A percentile compares a stretch with the other conserved stretches of the same genome.
Evolutionary conservation across 2,888 invertebrate genomes (phyloP).

Genomic region (Cephus rjabovi): DNA sequence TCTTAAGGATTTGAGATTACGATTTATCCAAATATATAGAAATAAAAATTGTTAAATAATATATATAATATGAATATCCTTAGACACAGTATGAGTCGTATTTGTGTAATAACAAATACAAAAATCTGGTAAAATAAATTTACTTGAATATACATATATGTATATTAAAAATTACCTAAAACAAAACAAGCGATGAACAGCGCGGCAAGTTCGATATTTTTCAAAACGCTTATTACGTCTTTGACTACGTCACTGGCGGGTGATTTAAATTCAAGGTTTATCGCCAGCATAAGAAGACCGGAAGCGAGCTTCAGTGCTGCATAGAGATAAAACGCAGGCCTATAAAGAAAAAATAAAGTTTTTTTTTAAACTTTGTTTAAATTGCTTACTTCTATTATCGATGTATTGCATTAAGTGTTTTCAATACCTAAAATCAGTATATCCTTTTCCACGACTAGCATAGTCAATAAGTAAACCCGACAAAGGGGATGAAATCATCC

Average conservation of each 20-base stretch:
- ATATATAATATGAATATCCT: no score
- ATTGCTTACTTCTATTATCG: not conserved
- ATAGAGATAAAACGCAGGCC: constrained; percentile 84
- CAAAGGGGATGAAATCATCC: constrained; percentile 83
- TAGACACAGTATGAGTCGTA: no score
- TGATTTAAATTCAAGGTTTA: constrained; percentile 81
- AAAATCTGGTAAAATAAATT: not conserved
- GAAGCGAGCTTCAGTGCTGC: constrained; percentile 77
- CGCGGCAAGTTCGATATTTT: constrained; percentile 77
- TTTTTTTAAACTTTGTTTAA: not conserved
- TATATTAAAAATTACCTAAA: constrained; percentile 70
- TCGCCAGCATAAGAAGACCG: constrained; percentile 76
- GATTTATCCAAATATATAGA: no score
- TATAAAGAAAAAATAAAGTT: constrained; percentile 57
- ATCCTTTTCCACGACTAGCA: constrained; percentile 77
- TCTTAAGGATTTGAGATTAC: not conserved
- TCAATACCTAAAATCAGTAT: constrained; percentile 78
- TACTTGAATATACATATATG: no score
- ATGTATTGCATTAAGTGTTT: constrained; percentile 5
- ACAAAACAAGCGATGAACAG: constrained; percentile 80
- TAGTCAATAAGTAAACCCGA: constrained; percentile 81
- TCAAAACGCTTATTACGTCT: constrained; percentile 77
- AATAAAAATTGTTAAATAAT: no score
- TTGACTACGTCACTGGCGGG: constrained; percentile 78
- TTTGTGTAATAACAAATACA: not conserved